Base-by-base conservation (phyloP, 2,113 vertebrate genomes). In the Cnemophilus loriae region DNA sequence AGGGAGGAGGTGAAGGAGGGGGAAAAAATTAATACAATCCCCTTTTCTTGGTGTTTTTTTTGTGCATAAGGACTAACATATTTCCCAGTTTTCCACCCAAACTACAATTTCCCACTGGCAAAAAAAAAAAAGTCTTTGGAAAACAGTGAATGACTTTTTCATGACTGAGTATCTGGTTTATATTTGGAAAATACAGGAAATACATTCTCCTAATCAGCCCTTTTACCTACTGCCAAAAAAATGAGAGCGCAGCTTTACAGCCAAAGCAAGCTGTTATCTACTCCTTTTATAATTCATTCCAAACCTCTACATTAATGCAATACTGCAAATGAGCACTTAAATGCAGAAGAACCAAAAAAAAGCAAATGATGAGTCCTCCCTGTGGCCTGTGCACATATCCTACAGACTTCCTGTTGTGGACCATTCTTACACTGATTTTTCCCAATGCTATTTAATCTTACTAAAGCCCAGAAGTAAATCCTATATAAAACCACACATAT, bases 171-270 rank as follows among this genome's bases (percentile, higher is more conserved):
- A 52, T 85, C 87, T 95, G 71, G 63, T 81, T 93, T 96, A 77
- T 80, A 94, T 81, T 88, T 95, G 68, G 75, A 80, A 80, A 70
- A 85, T 86, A 85, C 64, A 86, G 90, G 82, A 95, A 97, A 92
- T 33, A 88, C 63, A 90, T 94, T 88, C 21, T 86, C 52, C 85
- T 90, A 67, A 95, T 84, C 85, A 93, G 59, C 22, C 30, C 52
- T 91, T 90, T 88, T 74, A 85, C 71, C 50, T 84, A 64, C 63
- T 86, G 90, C 87, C 87, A 96, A 92, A 92, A 94, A 91, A 68
- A 87, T 8, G 30, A 80, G 37, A 33, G 37, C 26, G 37, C 59
- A 88, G 50, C 27, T 94, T 95, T 75, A 87, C 78, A 91, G 75
- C 61, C 93, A 94, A 97, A 74, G 87, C 67, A 95, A 95, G 79